These are phyloP conservation scores for Paedocypris sp. DNA, from an alignment of 2,113 vertebrate genomes.

Conservation along the genomic window DNA sequence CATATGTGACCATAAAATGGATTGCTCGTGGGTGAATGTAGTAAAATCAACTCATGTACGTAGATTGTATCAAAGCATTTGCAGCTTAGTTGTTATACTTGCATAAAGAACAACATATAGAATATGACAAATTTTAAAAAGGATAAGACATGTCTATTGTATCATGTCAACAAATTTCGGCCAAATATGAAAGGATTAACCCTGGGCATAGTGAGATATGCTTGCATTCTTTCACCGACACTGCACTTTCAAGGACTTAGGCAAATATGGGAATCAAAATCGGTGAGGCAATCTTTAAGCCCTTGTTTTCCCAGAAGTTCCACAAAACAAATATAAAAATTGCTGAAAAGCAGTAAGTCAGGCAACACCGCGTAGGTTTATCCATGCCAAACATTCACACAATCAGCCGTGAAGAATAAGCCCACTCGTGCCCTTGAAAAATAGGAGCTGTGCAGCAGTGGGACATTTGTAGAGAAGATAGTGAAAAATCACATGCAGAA, in stretches of 20 bases:
- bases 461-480: neutral
- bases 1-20: too few relatives aligned
- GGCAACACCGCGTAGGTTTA: neutral
- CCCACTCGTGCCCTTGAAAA: neutral
- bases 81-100: too few relatives aligned
- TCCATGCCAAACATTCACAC: constrained; percentile 4
- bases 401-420: neutral
- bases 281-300: neutral
- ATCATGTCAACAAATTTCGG: constrained; percentile 35
- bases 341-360: neutral
- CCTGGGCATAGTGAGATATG: neutral
- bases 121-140: too few relatives aligned
- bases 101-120: too few relatives aligned
- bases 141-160: neutral
- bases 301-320: neutral
- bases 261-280: neutral
- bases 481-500: too few relatives aligned
- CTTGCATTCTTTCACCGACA: constrained; percentile 10
- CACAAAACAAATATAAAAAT: neutral
- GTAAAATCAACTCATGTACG: too few relatives aligned
- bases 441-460: neutral
- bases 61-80: too few relatives aligned
- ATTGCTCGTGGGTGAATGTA: too few relatives aligned
- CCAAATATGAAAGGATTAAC: constrained; percentile 7
- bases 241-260: neutral